Evolutionary conservation across 2,797 vertebrate genomes (phyloP).

Genomic region (Myotis pilosus): DNA sequence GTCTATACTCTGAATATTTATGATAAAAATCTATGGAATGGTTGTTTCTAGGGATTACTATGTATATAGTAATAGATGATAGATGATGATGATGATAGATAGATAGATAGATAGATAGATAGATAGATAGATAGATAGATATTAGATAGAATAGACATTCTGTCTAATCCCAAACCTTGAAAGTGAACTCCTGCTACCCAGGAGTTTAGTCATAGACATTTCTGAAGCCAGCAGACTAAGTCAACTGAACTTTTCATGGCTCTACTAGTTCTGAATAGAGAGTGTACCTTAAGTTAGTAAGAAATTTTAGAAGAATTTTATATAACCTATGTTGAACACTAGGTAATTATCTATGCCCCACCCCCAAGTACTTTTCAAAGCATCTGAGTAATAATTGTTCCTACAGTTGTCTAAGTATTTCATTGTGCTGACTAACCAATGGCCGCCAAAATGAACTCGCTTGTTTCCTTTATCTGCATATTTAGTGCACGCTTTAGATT

Average conservation of each 20-base stretch:
- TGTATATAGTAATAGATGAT: no score
- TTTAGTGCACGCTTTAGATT: background rate
- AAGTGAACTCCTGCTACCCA: background rate
- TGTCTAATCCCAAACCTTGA: background rate
- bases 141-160: background rate
- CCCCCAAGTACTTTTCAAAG: background rate
- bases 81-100: no score
- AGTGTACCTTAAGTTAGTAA: background rate
- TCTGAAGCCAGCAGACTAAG: background rate
- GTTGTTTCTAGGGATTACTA: background rate
- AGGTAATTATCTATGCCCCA: background rate
- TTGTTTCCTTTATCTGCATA: background rate
- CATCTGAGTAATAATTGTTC: background rate
- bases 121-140: no score
- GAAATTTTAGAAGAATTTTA: background rate
- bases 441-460: background rate
- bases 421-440: background rate
- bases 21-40: background rate
- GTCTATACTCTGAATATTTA: background rate
- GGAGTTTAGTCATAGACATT: background rate
- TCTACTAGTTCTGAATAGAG: background rate
- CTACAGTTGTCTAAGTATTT: background rate
- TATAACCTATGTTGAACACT: background rate
- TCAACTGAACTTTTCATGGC: background rate
- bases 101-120: no score